A percentile compares a stretch with the other conserved stretches of the same genome.
Evolutionary conservation across 2,888 invertebrate species (phyloP).

Genomic region (Papilio elwesi): DNA sequence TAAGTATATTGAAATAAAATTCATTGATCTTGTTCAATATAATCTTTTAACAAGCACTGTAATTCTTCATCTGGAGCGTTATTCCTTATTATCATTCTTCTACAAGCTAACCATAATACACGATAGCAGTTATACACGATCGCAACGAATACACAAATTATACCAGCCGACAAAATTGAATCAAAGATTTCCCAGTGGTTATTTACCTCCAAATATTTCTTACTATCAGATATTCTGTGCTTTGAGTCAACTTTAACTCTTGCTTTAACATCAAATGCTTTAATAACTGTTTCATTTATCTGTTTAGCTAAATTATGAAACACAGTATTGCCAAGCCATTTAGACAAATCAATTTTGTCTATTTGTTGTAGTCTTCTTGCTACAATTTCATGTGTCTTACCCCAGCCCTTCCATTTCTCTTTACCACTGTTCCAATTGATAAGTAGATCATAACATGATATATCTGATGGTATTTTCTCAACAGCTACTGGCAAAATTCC

Average conservation of each 20-base stretch:
- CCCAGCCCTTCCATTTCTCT: conserved; percentile 75
- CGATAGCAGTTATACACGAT: conserved; percentile 48
- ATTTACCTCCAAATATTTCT: conserved; percentile 38
- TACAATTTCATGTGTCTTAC: conserved; percentile 83
- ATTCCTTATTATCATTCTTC: conserved; percentile 20
- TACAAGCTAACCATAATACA: conserved; percentile 40
- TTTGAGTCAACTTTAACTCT: conserved; percentile 31
- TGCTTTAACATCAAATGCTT: conserved; percentile 47
- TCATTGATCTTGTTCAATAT: neutral
- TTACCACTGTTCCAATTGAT: conserved; percentile 82
- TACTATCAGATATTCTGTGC: neutral
- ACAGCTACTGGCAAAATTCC: conserved; percentile 52
- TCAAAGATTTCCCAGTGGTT: conserved; percentile 58
- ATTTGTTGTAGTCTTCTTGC: conserved; percentile 84
- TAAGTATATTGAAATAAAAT: neutral
- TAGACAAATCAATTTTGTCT: conserved; percentile 82
- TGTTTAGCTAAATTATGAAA: conserved; percentile 82
- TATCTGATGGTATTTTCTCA: conserved; percentile 74
- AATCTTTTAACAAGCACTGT: conserved; percentile 28
- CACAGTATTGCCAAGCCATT: conserved; percentile 85
- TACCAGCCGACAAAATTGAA: conserved; percentile 53
- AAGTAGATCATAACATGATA: conserved; percentile 83
- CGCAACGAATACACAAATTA: conserved; percentile 49
- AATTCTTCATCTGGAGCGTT: conserved; percentile 42
- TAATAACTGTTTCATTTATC: conserved; percentile 61